Percentiles rank a stretch among this genome's conserved stretches.
These are phyloP conservation scores for Lycocorax pyrrhopterus DNA, from an alignment of 2,113 vertebrate genomes.

Conservation along the genomic window DNA sequence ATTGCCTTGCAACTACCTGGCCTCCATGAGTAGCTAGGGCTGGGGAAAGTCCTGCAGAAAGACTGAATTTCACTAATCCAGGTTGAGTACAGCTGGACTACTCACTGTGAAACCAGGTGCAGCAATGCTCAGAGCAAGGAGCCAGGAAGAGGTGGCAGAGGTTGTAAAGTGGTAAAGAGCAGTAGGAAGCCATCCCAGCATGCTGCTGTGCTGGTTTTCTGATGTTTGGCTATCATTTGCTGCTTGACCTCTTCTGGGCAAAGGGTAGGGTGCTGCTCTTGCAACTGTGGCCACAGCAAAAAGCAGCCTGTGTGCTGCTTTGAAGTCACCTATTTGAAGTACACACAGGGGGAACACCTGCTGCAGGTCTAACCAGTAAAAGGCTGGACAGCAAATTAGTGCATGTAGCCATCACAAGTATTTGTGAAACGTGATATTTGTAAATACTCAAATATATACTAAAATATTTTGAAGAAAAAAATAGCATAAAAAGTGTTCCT, in stretches of 20 bases:
- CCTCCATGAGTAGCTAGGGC: not conserved
- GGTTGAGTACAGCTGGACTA: not conserved
- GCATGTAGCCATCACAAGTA: not conserved
- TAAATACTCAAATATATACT: not conserved
- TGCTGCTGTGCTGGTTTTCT: not conserved
- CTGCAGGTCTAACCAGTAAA: not conserved
- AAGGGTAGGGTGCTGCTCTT: not conserved
- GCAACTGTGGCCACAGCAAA: not conserved
- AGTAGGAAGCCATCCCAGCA: not conserved
- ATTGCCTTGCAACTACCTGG: not conserved
- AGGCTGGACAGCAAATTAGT: not conserved
- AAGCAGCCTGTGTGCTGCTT: not conserved
- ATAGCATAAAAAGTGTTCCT: not conserved
- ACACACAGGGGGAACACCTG: not conserved
- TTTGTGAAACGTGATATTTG: not conserved
- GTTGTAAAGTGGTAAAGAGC: not conserved
- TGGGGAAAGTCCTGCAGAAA: not conserved
- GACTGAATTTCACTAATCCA: not conserved
- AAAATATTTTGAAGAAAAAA: not conserved
- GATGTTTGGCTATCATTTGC: not conserved
- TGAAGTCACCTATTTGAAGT: not conserved
- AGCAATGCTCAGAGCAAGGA: not conserved
- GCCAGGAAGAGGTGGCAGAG: not conserved
- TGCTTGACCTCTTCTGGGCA: not conserved
- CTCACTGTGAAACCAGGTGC: not conserved